Evolutionary conservation across 2,888 invertebrate genomes (phyloP).

Genomic region (Aphodius sticticus): DNA sequence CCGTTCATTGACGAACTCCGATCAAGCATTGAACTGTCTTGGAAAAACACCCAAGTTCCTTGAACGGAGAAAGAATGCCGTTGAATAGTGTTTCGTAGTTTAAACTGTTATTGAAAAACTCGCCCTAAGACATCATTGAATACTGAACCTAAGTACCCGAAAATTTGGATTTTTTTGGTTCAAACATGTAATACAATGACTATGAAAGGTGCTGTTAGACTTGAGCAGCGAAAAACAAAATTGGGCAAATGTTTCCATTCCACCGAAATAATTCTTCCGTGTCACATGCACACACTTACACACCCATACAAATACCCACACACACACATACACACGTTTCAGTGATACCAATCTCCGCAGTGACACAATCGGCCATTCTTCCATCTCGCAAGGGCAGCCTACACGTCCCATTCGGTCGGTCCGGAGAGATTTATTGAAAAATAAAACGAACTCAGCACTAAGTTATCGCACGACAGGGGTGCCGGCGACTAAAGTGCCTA

Average conservation of each 20-base stretch:
- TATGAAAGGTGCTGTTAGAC: too few species aligned
- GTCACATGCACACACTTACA: background rate
- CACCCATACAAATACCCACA: background rate
- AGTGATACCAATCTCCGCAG: background rate
- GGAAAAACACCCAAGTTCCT: too few species aligned
- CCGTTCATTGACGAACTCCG: too few species aligned
- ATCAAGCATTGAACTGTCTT: too few species aligned
- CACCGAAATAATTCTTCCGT: background rate
- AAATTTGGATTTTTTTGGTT: too few species aligned
- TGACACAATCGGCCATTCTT: background rate
- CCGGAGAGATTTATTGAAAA: background rate
- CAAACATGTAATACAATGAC: too few species aligned
- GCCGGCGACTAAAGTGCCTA: background rate
- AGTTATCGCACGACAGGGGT: background rate
- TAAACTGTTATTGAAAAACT: too few species aligned
- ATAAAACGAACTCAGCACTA: slow-evolving; percentile 4
- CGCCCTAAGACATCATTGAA: too few species aligned
- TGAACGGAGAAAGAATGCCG: too few species aligned
- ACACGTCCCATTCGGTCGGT: background rate
- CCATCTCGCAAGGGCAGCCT: background rate
- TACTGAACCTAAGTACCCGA: too few species aligned
- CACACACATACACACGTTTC: background rate
- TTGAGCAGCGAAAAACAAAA: background rate
- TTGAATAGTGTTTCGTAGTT: too few species aligned
- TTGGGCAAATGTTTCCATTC: background rate